A percentile compares a stretch with the other conserved stretches of the same genome.
Evolutionary conservation across 2,797 vertebrate species (phyloP).

Genomic region (Sebastes steindachneri): DNA sequence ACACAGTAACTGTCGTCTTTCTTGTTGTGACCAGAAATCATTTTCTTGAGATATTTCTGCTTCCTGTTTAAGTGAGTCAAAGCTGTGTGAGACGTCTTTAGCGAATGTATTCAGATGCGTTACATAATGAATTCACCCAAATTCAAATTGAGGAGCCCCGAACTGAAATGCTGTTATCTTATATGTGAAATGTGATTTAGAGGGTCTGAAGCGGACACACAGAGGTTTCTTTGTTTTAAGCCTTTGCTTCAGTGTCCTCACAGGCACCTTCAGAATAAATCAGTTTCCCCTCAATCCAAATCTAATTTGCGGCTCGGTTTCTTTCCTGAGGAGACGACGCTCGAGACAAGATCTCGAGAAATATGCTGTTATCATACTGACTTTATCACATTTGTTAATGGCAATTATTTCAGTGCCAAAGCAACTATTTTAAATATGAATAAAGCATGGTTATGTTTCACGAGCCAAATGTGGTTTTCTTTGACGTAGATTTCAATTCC

Average conservation of each 20-base stretch:
- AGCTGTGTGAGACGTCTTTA: background rate
- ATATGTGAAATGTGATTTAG: background rate
- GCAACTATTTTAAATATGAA: background rate
- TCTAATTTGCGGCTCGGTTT: constrained; percentile 37
- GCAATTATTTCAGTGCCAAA: background rate
- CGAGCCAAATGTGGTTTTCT: background rate
- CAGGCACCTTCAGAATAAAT: constrained; percentile 31
- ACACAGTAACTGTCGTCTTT: background rate
- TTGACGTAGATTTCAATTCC: background rate
- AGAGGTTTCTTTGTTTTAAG: background rate
- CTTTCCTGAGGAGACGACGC: constrained; percentile 23
- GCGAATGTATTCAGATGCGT: background rate
- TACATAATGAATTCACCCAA: background rate
- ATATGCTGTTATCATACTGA: background rate
- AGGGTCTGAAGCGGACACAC: background rate
- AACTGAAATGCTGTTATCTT: background rate
- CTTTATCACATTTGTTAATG: background rate
- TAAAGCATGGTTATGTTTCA: background rate
- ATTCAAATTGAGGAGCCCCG: background rate
- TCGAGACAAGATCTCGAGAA: constrained; percentile 27
- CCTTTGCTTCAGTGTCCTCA: background rate
- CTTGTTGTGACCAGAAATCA: background rate
- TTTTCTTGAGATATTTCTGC: background rate
- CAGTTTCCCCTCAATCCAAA: constrained; percentile 25
- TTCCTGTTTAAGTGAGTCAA: constrained; percentile 17